A percentile compares a stretch with the other conserved stretches of the same genome.
Conservation (phyloP, 2,888 invertebrate genomes). For the Parnassius mnemosyne region DNA sequence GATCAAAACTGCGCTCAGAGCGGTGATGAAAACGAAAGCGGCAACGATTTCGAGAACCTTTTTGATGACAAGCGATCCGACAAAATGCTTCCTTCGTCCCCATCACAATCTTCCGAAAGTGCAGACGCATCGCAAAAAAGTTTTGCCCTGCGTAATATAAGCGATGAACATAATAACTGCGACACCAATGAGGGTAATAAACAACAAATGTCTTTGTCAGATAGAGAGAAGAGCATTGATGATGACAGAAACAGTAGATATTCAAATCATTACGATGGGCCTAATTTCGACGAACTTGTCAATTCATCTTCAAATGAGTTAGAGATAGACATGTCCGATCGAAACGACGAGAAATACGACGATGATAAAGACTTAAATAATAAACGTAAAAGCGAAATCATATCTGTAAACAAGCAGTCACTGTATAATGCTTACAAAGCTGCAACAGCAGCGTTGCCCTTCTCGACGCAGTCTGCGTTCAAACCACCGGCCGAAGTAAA, state of each 20-base stretch:
- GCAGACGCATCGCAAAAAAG: conserved; percentile 84
- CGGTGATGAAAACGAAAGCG: conserved; percentile 86
- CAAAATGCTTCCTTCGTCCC: conserved; percentile 83
- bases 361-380: conserved; percentile 75
- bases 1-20: conserved; percentile 84
- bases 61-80: conserved; percentile 90
- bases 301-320: conserved; percentile 89
- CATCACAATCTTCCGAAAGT: conserved; percentile 81
- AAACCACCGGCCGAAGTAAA: conserved; percentile 87
- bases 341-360: conserved; percentile 83
- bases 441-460: conserved; percentile 81
- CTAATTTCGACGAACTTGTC: conserved; percentile 87
- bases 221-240: conserved; percentile 59
- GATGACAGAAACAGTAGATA: conserved; percentile 73
- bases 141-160: conserved; percentile 73
- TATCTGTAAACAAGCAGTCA: conserved; percentile 75
- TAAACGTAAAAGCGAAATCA: conserved; percentile 75
- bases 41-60: conserved; percentile 90
- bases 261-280: conserved; percentile 83
- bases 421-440: conserved; percentile 78
- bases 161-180: conserved; percentile 48
- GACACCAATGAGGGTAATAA: conserved; percentile 49
- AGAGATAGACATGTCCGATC: conserved; percentile 89
- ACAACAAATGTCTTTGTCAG: conserved; percentile 38
- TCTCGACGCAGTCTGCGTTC: conserved; percentile 89